Evolutionary conservation across 1,140 invertebrate genomes (phyloP), one percentile per base, ranked within the genome.

Genomic region (Trachymyrmex cornetzi): DNA sequence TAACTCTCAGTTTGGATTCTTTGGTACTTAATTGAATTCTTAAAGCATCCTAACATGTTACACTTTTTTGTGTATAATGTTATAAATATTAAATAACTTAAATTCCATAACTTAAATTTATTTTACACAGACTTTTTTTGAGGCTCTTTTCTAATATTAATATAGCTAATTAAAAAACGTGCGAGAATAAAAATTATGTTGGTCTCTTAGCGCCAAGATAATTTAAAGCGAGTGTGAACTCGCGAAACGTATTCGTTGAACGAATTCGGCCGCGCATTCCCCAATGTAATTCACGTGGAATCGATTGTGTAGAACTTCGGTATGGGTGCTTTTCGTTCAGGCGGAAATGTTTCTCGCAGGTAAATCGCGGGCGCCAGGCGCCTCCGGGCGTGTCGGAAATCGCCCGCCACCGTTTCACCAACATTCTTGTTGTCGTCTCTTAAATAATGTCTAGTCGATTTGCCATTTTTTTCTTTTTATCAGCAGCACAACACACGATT

Each of bases 251-350:
- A 53, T 57, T 82, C 57, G 85, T 77, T 63, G 63, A 38, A 89
- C 57, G 88, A 89, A 89, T 87, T 77, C 77, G 82, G 63, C 77
- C 77, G 71, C 85, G 88, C 88, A 90, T 90, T 90, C 88, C 88
- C 84, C 57, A 85, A 87, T 90, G 88, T 89, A 90, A 90, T 90
- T 90, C 88, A 89, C 88, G 88, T 90, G 88, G 88, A 90, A 90
- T 90, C 88, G 88, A 90, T 90, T 84, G 71, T 74, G 88, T 74
- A 53, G 72, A 55, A 71, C 77, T 22, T 64, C 53, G 69, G 63
- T 34, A 50, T 19, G 55, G 55, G 55, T 50, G 48, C 79, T 89
- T 89, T 89, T 82, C 88, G 77, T 72, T 87, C 84, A 64, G 48
- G 63, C 88, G 88, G 88, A 90, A 90, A 90, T 89, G 88, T 89